Evolutionary conservation across 1,140 invertebrate species (phyloP).

Genomic region (Radopholus similis): DNA sequence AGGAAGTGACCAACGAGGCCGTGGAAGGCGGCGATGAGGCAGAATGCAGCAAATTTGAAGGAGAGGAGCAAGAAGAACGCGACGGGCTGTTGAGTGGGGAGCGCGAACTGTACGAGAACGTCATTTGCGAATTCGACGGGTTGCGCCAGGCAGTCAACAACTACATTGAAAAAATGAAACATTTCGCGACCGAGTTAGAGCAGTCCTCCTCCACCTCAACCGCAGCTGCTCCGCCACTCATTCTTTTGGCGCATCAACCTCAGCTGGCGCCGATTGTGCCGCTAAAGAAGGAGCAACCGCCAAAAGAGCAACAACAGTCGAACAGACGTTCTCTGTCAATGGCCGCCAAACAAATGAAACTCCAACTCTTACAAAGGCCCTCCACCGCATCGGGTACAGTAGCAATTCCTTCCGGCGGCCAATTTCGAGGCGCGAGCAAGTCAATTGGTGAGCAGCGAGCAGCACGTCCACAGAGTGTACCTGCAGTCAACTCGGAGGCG

Average conservation of each 20-base stretch:
- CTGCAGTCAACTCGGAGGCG: background rate
- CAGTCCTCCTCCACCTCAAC: background rate
- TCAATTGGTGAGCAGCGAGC: background rate
- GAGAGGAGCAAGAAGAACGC: constrained; percentile 45
- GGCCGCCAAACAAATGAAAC: background rate
- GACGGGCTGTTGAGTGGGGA: constrained; percentile 32
- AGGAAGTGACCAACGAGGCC: too few relatives aligned
- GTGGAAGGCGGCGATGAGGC: background rate
- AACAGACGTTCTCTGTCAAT: background rate
- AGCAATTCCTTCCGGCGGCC: background rate
- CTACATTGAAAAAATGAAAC: constrained; percentile 42
- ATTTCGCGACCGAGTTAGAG: constrained; percentile 45
- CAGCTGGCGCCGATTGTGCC: background rate
- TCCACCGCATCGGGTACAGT: background rate
- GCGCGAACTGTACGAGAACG: constrained; percentile 30
- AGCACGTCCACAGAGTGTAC: background rate
- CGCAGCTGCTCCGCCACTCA: background rate
- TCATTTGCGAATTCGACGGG: constrained; percentile 39
- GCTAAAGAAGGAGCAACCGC: background rate
- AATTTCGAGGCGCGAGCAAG: background rate
- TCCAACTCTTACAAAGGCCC: background rate
- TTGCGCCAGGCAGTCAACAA: constrained; percentile 35
- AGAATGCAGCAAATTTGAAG: too few relatives aligned
- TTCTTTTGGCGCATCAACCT: constrained; percentile 1
- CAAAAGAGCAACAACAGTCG: too few relatives aligned